Evolutionary conservation across 1,140 invertebrate genomes (phyloP), one percentile per base, ranked within the genome.

Genomic region (Augochlora pura): DNA sequence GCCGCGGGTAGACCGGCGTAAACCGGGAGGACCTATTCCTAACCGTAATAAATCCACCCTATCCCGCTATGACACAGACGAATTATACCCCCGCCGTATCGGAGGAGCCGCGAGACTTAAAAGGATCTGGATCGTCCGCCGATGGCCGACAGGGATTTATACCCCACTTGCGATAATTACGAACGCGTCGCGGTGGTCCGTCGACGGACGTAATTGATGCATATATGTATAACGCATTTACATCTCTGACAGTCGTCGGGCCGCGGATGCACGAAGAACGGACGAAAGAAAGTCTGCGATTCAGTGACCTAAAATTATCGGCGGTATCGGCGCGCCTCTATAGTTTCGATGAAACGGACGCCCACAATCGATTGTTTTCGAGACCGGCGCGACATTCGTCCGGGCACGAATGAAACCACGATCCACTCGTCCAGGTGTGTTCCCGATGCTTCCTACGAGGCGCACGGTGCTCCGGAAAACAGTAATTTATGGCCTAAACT

Each of bases 251-350:
- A 54, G 68, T n/a, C 49, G 72, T 18, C n/a, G 12, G 23, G 46
- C 18, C 2, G 14, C 14, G 14, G 42, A 3, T 12, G 42, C 10
- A 2, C 27, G 71, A 76, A 73, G 62, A 49, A 73, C 70, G 21
- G 54, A 39, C 63, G 27, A 66, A 80, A 73, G 83, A 79, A 80
- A 80, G 76, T 12, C 52, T 59, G 74, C 82, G 83, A 90, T 90
- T 90, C 88, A 88, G 81, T 90, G 91, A 91, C 90, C 90, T 88
- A 88, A 91, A 90, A 91, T 88, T 86, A 87, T 76, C 62, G 76
- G n/a, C 59, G 25, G 42, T 76, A 69, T 66, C 78, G 73, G 57
- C 25, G 59, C 72, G 72, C 27, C 46, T 62, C 0, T 60, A 59
- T 32, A 10, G 66, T 82, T 73, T 81, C 71, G 18, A 38, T 59